Evolutionary conservation across 92 coral and sea anemone species (phyloP).

Genomic region (Micromussa lordhowensis): DNA sequence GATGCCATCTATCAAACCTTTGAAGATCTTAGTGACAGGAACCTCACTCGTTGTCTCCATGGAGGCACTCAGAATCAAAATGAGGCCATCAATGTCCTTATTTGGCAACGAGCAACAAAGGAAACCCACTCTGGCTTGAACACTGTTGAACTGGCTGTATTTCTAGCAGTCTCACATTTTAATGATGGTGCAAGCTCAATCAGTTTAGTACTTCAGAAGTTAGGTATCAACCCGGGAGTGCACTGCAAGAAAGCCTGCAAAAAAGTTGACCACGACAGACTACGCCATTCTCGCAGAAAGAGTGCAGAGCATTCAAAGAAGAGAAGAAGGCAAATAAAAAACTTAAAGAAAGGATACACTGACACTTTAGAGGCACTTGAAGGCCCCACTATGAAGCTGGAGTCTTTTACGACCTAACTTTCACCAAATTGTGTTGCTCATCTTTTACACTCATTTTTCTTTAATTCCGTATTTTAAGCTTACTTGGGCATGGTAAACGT

Average conservation of each 20-base stretch:
- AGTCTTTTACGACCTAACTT: conserved; percentile 25
- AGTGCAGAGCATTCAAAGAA: conserved; percentile 30
- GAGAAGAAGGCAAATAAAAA: conserved; percentile 19
- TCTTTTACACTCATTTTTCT: conserved; percentile 21
- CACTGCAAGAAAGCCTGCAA: conserved; percentile 13
- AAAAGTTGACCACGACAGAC: conserved; percentile 20
- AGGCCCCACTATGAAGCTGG: conserved; percentile 30
- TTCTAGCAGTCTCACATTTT: conserved; percentile 15
- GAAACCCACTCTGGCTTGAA: too few species aligned
- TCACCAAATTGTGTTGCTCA: conserved; percentile 3
- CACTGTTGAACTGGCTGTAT: too few species aligned
- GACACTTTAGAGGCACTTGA: conserved; percentile 35
- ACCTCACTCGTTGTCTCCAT: background rate
- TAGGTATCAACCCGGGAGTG: conserved; percentile 21
- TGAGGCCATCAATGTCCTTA: too few species aligned
- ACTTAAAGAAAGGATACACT: conserved; percentile 38
- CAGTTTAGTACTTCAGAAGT: conserved; percentile 14
- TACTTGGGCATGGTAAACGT: conserved; percentile 23
- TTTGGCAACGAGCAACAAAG: too few species aligned
- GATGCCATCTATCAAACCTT: conserved; percentile 44
- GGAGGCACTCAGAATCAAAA: too few species aligned
- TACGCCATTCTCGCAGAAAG: conserved; percentile 37
- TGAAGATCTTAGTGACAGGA: conserved; percentile 22
- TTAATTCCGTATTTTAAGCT: conserved; percentile 16
- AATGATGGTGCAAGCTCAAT: conserved; percentile 25